phyloP scores from a whole-genome alignment of 2,113 vertebrate species.

The Leucoraja erinaceus region DNA sequence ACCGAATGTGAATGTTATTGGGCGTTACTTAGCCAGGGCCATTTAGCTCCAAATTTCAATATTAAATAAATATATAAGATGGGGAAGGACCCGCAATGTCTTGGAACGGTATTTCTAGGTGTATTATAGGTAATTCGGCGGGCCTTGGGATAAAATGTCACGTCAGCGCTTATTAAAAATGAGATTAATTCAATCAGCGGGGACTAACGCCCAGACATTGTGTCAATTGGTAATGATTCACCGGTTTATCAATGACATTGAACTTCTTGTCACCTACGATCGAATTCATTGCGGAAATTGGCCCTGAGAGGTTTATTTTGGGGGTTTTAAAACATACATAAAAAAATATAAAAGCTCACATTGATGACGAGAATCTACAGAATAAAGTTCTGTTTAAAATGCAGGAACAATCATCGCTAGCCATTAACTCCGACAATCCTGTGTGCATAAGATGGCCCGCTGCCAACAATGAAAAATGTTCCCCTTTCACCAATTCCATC shows the following conservation, averaged over 20 bases:
- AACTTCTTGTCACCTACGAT: constrained; percentile 48
- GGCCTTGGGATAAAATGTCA: background rate
- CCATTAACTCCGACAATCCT: background rate
- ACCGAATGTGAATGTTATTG: background rate
- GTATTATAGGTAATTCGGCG: background rate
- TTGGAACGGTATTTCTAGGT: background rate
- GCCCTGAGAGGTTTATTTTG: background rate
- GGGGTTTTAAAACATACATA: background rate
- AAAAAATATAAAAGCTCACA: background rate
- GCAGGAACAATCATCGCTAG: constrained; percentile 2
- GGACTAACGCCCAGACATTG: background rate
- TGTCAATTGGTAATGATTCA: constrained; percentile 41
- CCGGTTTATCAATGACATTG: constrained; percentile 49
- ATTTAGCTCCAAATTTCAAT: background rate
- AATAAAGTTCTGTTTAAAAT: constrained; percentile 22
- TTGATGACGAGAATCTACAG: background rate
- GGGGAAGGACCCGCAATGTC: background rate
- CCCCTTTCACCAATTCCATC: background rate
- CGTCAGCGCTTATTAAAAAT: background rate
- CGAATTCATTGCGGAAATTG: constrained; percentile 38
- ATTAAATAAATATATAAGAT: background rate
- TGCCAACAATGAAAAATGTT: constrained; percentile 24
- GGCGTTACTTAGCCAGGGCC: background rate
- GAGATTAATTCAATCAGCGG: constrained; percentile 16
- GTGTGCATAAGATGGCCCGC: background rate